Evolutionary conservation across 2,888 invertebrate genomes (phyloP).

Genomic region (Harpagoxenus sublaevis): DNA sequence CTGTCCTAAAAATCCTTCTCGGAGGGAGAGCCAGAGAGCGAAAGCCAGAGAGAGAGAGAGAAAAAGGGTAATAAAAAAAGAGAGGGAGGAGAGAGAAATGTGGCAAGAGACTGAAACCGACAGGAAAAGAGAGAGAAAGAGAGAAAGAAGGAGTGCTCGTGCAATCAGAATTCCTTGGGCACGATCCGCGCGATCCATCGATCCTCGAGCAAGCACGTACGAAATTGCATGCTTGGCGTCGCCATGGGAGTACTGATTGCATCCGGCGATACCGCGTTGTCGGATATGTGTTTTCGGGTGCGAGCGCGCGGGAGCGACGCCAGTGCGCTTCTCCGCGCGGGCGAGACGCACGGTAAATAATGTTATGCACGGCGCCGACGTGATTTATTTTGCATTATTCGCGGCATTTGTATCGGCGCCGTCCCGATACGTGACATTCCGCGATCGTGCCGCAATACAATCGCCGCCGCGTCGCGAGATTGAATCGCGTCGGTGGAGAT

Average conservation of each 20-base stretch:
- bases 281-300: constrained; percentile 54
- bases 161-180: constrained; percentile 59
- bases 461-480: constrained; percentile 25
- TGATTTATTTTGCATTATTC: constrained; percentile 47
- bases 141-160: neutral
- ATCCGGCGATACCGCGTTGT: constrained; percentile 60
- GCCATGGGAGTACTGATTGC: constrained; percentile 63
- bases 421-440: constrained; percentile 31
- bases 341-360: constrained; percentile 49
- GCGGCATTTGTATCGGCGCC: constrained; percentile 27
- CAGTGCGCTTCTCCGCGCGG: constrained; percentile 3
- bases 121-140: neutral
- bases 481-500: constrained; percentile 6
- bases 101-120: neutral
- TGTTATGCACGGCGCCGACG: constrained; percentile 45
- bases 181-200: constrained; percentile 62
- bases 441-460: constrained; percentile 9
- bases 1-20: constrained; percentile 39
- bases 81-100: neutral
- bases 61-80: neutral
- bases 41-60: neutral
- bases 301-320: neutral
- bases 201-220: constrained; percentile 65
- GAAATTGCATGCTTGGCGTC: constrained; percentile 67
- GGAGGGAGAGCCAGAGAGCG: neutral